Conservation (phyloP, 2,888 invertebrate species). For the Drosophila multiciliata region DNA sequence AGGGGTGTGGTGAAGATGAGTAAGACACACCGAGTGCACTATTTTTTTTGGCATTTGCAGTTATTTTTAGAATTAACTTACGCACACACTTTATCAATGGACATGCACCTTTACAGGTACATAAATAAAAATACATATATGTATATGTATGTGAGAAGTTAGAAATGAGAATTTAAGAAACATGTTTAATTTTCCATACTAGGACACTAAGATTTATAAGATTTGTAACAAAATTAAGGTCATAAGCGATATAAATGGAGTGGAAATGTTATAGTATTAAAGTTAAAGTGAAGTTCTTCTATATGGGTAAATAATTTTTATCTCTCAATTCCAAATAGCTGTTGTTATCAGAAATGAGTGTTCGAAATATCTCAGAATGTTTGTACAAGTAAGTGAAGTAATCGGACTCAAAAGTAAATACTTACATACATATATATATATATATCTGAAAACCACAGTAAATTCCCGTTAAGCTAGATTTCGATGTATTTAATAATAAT, state of each 20-base stretch:
- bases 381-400: neutral
- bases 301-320: neutral
- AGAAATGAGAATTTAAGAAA: neutral
- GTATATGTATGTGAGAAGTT: neutral
- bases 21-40: slow-evolving; percentile 57
- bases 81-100: slow-evolving; percentile 64
- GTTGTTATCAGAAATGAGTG: neutral
- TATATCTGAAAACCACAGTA: no score
- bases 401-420: neutral
- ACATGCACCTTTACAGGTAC: slow-evolving; percentile 60
- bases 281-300: neutral
- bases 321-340: slow-evolving; percentile 3
- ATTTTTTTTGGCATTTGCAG: slow-evolving; percentile 54
- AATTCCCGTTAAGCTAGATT: no score
- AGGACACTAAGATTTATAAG: neutral
- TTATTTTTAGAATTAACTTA: slow-evolving; percentile 71
- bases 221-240: neutral
- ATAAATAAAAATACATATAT: neutral
- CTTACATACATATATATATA: neutral
- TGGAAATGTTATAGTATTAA: neutral
- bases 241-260: neutral
- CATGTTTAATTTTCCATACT: neutral
- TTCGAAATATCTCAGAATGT: neutral
- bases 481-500: neutral
- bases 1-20: slow-evolving; percentile 64